Evolutionary conservation across 2,113 vertebrate species (phyloP).

Genomic region (Hippoglossus stenolepis): DNA sequence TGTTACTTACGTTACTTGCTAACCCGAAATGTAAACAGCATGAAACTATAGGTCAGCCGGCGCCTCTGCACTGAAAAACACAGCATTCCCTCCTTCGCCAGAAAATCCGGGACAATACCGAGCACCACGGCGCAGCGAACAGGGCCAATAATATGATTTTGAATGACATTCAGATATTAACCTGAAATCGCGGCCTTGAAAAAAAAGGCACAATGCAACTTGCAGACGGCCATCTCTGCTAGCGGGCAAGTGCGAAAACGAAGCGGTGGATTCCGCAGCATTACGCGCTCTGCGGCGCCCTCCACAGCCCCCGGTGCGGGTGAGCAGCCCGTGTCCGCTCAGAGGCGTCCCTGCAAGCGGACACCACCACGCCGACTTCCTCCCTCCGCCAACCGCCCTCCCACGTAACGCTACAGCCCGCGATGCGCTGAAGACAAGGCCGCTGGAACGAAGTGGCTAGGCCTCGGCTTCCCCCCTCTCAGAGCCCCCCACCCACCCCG

Average conservation of each 20-base stretch:
- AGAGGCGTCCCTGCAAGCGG: conserved; percentile 44
- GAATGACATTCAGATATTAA: conserved; percentile 69
- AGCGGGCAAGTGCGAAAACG: conserved; percentile 70
- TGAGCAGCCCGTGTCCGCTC: conserved; percentile 45
- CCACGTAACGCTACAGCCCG: conserved; percentile 74
- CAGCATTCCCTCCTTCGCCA: not conserved
- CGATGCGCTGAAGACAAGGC: conserved; percentile 80
- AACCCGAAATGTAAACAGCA: conserved; percentile 76
- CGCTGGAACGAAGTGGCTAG: conserved; percentile 78
- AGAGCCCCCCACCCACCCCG: conserved; percentile 59
- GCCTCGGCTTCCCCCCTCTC: conserved; percentile 74
- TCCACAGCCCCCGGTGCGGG: conserved; percentile 37
- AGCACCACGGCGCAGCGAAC: conserved; percentile 16
- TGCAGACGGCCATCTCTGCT: conserved; percentile 77
- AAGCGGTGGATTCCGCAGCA: conserved; percentile 57
- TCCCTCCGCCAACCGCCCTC: conserved; percentile 77
- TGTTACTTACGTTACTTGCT: conserved; percentile 58
- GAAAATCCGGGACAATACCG: conserved; percentile 14
- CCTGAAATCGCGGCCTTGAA: conserved; percentile 75
- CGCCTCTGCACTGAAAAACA: conserved; percentile 14
- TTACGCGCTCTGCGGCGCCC: conserved; percentile 58
- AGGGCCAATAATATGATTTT: conserved; percentile 34
- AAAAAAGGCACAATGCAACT: conserved; percentile 78
- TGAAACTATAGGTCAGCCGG: conserved; percentile 49
- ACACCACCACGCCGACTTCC: conserved; percentile 74